These are phyloP conservation scores for Drosophila differens DNA, from an alignment of 2,888 invertebrate species.

Conservation along the genomic window DNA sequence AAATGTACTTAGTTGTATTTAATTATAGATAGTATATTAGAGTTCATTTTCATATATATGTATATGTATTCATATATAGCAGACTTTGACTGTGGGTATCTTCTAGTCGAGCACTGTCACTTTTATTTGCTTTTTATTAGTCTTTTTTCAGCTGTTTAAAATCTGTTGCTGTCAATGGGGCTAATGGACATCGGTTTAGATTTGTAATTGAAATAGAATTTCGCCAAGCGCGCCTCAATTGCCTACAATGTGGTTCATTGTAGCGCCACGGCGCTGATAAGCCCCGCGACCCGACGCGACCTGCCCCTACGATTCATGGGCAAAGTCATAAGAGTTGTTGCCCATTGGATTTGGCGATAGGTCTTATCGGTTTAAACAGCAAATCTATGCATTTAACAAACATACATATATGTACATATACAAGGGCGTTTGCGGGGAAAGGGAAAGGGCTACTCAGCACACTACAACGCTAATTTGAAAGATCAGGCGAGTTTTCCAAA, in stretches of 20 bases:
- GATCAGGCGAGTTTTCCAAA: not conserved
- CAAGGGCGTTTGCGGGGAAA: not conserved
- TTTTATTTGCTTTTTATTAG: not conserved
- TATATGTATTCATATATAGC: too few relatives aligned
- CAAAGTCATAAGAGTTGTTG: constrained; percentile 33
- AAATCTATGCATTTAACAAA: not conserved
- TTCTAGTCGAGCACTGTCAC: not conserved
- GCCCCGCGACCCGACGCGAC: constrained; percentile 13
- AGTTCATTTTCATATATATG: not conserved
- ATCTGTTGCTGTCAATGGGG: constrained; percentile 25
- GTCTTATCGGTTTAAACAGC: constrained; percentile 28
- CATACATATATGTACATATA: not conserved
- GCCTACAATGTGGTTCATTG: constrained; percentile 26
- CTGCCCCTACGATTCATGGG: constrained; percentile 26
- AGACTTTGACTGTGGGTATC: constrained; percentile 1
- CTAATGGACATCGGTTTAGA: constrained; percentile 16
- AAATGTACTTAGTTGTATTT: not conserved
- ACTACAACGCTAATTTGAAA: too few relatives aligned
- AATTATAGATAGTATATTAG: not conserved
- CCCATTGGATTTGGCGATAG: constrained; percentile 28
- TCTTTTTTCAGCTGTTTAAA: not conserved
- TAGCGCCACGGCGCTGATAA: constrained; percentile 32
- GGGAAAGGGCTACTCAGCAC: not conserved
- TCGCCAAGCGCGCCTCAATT: constrained; percentile 15
- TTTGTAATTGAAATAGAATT: constrained; percentile 37